Percentiles rank a stretch among this genome's conserved stretches.
Evolutionary conservation across 2,797 vertebrate genomes (phyloP).

Genomic region (Chaunax sp.): DNA sequence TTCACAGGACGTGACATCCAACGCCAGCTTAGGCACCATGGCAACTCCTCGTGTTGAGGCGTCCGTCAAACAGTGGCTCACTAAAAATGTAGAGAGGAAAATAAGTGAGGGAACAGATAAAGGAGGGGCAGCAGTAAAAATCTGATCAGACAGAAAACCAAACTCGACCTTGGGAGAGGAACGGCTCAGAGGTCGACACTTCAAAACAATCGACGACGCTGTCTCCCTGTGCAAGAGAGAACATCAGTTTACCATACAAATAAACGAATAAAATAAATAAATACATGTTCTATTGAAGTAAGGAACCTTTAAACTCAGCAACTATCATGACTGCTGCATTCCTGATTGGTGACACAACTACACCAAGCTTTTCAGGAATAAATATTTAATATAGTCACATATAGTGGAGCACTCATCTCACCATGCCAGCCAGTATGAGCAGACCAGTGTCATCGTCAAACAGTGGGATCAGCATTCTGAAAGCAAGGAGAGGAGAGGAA

Average conservation of each 20-base stretch:
- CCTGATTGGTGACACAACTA: neutral
- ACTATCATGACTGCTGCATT: neutral
- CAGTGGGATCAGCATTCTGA: constrained; percentile 88
- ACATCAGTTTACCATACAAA: too few species aligned
- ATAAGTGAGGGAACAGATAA: neutral
- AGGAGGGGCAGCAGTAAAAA: neutral
- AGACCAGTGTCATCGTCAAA: constrained; percentile 90
- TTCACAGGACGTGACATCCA: constrained; percentile 91
- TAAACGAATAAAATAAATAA: too few species aligned
- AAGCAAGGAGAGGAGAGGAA: constrained; percentile 22
- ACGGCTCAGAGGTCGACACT: constrained; percentile 79
- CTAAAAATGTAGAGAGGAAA: constrained; percentile 62
- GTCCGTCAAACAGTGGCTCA: constrained; percentile 91
- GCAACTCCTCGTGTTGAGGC: constrained; percentile 83
- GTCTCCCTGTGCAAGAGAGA: constrained; percentile 86
- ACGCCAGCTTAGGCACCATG: constrained; percentile 84
- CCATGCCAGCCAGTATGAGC: constrained; percentile 90
- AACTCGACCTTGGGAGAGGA: constrained; percentile 87
- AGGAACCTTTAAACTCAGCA: neutral
- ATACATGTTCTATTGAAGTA: neutral
- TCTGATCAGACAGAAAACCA: neutral
- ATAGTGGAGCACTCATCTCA: constrained; percentile 61
- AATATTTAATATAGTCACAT: neutral
- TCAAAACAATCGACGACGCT: constrained; percentile 90
- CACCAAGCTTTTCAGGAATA: neutral